phyloP scores from a whole-genome alignment of 2,888 invertebrate species.

The Dioctria rufipes region DNA sequence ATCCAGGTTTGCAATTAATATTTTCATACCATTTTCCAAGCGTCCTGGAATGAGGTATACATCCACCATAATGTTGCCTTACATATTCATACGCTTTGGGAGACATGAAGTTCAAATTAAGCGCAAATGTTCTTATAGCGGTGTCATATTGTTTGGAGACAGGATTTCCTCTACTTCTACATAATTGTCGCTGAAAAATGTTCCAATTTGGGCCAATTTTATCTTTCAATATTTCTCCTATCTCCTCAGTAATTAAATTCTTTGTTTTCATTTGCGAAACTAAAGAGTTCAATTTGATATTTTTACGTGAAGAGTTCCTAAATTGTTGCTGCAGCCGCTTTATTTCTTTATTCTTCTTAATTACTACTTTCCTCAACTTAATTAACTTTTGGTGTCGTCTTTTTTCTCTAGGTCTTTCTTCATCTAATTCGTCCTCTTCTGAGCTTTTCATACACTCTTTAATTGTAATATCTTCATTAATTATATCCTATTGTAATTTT shows the following conservation, averaged over 20 bases:
- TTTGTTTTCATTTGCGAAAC: neutral
- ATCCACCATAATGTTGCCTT: neutral
- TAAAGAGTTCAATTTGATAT: neutral
- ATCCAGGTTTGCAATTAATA: too few species aligned
- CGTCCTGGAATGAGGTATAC: neutral
- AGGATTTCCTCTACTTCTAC: neutral
- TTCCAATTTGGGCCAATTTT: too few species aligned
- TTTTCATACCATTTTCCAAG: neutral
- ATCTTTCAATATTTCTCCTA: too few species aligned
- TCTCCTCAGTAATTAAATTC: neutral
- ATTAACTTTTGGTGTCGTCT: neutral
- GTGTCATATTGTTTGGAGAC: neutral
- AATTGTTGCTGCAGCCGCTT: neutral
- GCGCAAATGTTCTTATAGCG: neutral
- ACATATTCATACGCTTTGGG: neutral
- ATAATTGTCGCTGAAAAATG: too few species aligned
- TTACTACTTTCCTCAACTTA: neutral
- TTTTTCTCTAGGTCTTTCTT: neutral
- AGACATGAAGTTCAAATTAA: neutral
- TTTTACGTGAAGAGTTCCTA: neutral
- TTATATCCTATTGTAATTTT: neutral
- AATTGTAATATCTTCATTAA: neutral
- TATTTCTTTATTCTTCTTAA: neutral
- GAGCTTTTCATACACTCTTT: neutral
- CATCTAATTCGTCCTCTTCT: neutral